phyloP scores from a whole-genome alignment of 2,888 invertebrate species.

The Chironomus riparius region DNA sequence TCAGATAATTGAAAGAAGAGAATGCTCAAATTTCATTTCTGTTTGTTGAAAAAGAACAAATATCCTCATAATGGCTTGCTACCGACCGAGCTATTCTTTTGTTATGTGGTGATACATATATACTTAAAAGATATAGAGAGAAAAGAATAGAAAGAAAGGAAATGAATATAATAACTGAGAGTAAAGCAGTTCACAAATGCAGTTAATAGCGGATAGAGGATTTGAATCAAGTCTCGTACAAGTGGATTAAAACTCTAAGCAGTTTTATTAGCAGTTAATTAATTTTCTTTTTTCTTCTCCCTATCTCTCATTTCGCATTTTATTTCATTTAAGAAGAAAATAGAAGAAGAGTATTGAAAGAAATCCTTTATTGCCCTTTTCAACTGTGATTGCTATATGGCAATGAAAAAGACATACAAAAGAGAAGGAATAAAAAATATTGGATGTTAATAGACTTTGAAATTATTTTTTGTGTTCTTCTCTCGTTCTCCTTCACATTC shows the following conservation, averaged over 20 bases:
- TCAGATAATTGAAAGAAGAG: conserved; percentile 23
- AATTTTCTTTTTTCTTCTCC: conserved; percentile 18
- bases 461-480: neutral
- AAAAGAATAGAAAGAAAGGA: neutral
- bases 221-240: conserved; percentile 15
- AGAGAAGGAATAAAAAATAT: neutral
- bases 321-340: neutral
- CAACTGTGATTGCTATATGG: neutral
- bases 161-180: neutral
- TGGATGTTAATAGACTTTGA: conserved; percentile 6
- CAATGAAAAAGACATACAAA: neutral
- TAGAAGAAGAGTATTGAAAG: neutral
- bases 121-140: neutral
- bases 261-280: conserved; percentile 26
- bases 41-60: neutral
- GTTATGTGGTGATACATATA: neutral
- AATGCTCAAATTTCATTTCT: neutral
- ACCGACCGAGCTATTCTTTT: neutral
- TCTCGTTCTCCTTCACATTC: neutral
- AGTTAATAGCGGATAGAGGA: conserved; percentile 19
- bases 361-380: neutral
- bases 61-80: neutral
- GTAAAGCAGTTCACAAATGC: conserved; percentile 10
- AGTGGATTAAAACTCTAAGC: conserved; percentile 24
- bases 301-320: neutral